A percentile compares a stretch with the other conserved stretches of the same genome.
These are phyloP conservation scores for Hyles euphorbiae DNA, from an alignment of 1,140 invertebrate species.

Conservation along the genomic window DNA sequence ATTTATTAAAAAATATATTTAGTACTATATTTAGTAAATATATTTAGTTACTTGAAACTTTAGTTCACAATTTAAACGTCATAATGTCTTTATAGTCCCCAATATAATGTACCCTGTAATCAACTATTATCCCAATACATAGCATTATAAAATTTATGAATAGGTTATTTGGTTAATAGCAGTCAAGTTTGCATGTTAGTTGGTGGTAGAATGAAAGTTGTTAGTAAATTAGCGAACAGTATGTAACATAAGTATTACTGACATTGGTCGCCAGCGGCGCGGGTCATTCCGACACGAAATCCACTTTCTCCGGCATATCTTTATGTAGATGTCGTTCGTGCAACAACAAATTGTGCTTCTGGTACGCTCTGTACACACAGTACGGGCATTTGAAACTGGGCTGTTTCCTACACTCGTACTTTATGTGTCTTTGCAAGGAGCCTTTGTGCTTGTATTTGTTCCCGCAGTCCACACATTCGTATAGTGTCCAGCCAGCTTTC, in stretches of 20 bases:
- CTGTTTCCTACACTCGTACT: constrained; percentile 82
- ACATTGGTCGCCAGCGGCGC: constrained; percentile 46
- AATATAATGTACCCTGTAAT: too few species aligned
- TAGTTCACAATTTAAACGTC: too few species aligned
- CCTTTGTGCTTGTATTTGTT: constrained; percentile 77
- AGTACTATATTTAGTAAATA: too few species aligned
- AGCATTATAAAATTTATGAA: background rate
- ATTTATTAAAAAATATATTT: too few species aligned
- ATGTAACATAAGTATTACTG: constrained; percentile 39
- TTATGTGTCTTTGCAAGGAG: constrained; percentile 78
- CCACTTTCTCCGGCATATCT: constrained; percentile 71
- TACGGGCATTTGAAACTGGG: constrained; percentile 80
- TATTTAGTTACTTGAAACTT: too few species aligned
- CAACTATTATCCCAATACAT: too few species aligned
- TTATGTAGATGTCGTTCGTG: constrained; percentile 72
- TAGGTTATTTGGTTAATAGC: background rate
- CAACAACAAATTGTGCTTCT: constrained; percentile 73
- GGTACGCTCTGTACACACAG: constrained; percentile 73
- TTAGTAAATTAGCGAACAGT: constrained; percentile 4
- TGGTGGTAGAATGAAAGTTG: too few species aligned
- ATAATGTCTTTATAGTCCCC: too few species aligned
- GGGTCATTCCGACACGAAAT: constrained; percentile 70
- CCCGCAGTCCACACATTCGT: constrained; percentile 78
- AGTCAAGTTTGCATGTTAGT: too few species aligned
- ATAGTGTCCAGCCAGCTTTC: constrained; percentile 65